These are phyloP conservation scores for Tetranychus truncatus DNA, from an alignment of 2,888 invertebrate species.

Conservation along the genomic window DNA sequence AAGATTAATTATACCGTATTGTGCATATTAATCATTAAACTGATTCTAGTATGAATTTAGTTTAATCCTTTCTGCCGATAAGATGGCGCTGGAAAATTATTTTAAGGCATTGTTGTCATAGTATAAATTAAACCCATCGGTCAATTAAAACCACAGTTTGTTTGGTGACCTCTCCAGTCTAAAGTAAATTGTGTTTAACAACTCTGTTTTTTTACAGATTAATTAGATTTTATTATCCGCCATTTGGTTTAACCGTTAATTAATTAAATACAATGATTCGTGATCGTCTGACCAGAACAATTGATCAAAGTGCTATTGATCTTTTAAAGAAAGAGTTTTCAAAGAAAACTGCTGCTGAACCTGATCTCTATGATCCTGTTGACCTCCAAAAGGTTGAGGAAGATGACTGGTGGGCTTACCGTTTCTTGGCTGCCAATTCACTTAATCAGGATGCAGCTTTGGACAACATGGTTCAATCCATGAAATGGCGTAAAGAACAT, in stretches of 20 bases:
- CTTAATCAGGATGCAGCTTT: background rate
- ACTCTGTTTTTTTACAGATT: background rate
- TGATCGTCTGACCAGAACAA: background rate
- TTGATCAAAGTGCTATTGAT: background rate
- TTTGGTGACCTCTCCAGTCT: no score
- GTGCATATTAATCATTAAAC: no score
- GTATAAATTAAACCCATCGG: no score
- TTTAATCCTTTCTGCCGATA: no score
- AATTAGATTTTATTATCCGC: background rate
- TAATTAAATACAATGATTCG: background rate
- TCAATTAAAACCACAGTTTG: no score
- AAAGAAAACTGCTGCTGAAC: background rate
- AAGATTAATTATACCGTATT: no score
- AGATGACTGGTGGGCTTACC: constrained; percentile 3
- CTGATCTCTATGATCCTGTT: background rate
- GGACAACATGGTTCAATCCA: background rate
- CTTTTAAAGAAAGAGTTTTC: background rate
- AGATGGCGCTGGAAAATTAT: no score
- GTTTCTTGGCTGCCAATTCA: background rate
- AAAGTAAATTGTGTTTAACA: no score
- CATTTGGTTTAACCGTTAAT: background rate
- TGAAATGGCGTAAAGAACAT: constrained; percentile 7
- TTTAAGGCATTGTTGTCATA: no score
- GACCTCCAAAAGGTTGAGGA: background rate
- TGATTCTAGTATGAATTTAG: no score